phyloP scores from a whole-genome alignment of 2,113 vertebrate genomes.

The Microtus oregoni region DNA sequence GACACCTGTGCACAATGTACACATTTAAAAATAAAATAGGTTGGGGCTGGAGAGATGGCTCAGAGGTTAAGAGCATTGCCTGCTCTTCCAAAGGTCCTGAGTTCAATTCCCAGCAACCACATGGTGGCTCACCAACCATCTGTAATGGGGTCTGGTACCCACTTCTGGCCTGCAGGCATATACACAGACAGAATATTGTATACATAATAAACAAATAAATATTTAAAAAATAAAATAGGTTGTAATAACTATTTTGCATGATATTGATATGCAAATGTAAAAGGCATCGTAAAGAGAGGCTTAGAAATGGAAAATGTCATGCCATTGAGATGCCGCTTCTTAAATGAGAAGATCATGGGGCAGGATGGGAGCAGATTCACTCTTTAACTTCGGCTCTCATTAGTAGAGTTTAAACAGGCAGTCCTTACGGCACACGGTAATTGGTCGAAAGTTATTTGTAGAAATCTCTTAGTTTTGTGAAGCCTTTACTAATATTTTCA shows the following conservation, averaged over 20 bases:
- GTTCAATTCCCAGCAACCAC: too few species aligned
- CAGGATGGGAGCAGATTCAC: not conserved
- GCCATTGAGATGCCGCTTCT: not conserved
- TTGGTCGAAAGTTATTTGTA: not conserved
- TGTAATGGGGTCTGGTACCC: too few species aligned
- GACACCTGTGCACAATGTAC: too few species aligned
- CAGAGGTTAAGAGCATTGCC: too few species aligned
- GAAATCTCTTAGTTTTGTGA: not conserved
- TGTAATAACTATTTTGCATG: not conserved
- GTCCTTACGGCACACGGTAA: not conserved
- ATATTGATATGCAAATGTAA: not conserved
- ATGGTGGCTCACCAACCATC: too few species aligned
- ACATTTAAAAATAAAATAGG: too few species aligned
- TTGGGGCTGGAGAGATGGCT: too few species aligned
- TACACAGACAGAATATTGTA: too few species aligned
- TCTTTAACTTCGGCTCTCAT: not conserved
- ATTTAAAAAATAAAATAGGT: not conserved
- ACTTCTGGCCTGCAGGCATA: too few species aligned
- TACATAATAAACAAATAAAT: too few species aligned
- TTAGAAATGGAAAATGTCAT: not conserved
- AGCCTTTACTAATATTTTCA: not conserved
- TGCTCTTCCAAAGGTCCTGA: too few species aligned
- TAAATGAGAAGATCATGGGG: not conserved
- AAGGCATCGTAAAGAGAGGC: not conserved
- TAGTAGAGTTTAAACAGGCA: not conserved